Evolutionary conservation across 1,140 invertebrate genomes (phyloP).

Genomic region (Cydia amplana): DNA sequence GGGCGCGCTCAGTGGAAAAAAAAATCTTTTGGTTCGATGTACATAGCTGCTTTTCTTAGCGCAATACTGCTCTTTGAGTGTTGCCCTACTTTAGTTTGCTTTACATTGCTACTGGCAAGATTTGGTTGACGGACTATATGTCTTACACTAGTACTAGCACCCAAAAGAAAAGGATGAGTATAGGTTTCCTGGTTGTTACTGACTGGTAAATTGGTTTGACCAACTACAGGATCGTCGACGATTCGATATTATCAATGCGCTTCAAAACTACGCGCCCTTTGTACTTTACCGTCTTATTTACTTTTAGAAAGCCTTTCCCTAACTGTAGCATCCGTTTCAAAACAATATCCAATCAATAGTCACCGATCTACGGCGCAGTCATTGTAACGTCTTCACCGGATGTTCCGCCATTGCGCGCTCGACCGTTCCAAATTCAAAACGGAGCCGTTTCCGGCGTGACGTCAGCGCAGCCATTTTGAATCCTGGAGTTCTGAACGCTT

Average conservation of each 20-base stretch:
- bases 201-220: too few relatives aligned
- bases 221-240: too few relatives aligned
- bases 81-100: too few relatives aligned
- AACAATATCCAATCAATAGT: slow-evolving; percentile 36
- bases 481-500: slow-evolving; percentile 48
- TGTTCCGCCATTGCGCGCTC: slow-evolving; percentile 76
- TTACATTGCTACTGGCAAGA: too few relatives aligned
- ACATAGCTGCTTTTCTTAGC: too few relatives aligned
- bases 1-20: too few relatives aligned
- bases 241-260: not conserved
- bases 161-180: too few relatives aligned
- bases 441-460: slow-evolving; percentile 76
- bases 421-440: slow-evolving; percentile 78
- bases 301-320: slow-evolving; percentile 56
- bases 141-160: too few relatives aligned
- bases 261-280: not conserved
- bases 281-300: slow-evolving; percentile 48
- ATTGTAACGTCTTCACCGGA: slow-evolving; percentile 77
- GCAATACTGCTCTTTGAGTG: too few relatives aligned
- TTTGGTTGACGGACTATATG: too few relatives aligned
- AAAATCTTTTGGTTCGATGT: too few relatives aligned
- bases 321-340: slow-evolving; percentile 43
- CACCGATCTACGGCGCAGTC: slow-evolving; percentile 54
- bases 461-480: slow-evolving; percentile 74
- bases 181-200: too few relatives aligned